Evolutionary conservation across 1,140 invertebrate genomes (phyloP).

Genomic region (Zaprionus lachaisei): DNA sequence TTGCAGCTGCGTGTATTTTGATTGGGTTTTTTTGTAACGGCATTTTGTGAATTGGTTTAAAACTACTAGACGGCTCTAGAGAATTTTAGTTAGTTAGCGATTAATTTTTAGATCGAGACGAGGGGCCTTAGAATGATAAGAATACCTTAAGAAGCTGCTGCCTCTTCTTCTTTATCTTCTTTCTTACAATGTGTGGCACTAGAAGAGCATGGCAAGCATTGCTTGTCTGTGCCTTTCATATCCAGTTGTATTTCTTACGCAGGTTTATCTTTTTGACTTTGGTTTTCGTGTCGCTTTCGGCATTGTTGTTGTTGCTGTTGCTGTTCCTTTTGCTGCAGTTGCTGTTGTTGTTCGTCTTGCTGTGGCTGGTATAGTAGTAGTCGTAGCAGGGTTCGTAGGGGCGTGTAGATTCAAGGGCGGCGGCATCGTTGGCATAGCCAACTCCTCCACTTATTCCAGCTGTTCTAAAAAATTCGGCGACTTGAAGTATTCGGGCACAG

Average conservation of each 20-base stretch:
- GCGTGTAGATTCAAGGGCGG: conserved; percentile 56
- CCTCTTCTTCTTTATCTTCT: conserved; percentile 24
- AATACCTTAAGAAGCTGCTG: conserved; percentile 35
- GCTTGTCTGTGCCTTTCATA: conserved; percentile 42
- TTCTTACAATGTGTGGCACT: not conserved
- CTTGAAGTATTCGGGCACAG: conserved; percentile 99
- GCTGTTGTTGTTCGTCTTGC: conserved; percentile 38
- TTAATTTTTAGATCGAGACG: conserved; percentile 38
- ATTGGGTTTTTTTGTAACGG: conserved; percentile 16
- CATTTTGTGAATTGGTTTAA: conserved; percentile 63
- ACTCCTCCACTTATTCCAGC: conserved; percentile 91
- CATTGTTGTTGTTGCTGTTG: conserved; percentile 43
- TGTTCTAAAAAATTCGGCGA: conserved; percentile 99
- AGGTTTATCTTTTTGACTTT: conserved; percentile 77
- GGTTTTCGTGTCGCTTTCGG: conserved; percentile 63
- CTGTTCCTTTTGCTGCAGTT: conserved; percentile 31
- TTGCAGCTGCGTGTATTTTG: conserved; percentile 23
- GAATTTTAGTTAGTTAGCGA: conserved; percentile 28
- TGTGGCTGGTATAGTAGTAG: conserved; percentile 49
- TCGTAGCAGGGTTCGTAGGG: conserved; percentile 54
- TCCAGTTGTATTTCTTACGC: conserved; percentile 77
- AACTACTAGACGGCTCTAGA: conserved; percentile 69
- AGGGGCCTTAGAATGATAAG: conserved; percentile 47
- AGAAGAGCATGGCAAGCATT: too few species aligned
- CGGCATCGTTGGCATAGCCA: conserved; percentile 73